Evolutionary conservation across 2,888 invertebrate genomes (phyloP).

Genomic region (Clitarchus hookeri): DNA sequence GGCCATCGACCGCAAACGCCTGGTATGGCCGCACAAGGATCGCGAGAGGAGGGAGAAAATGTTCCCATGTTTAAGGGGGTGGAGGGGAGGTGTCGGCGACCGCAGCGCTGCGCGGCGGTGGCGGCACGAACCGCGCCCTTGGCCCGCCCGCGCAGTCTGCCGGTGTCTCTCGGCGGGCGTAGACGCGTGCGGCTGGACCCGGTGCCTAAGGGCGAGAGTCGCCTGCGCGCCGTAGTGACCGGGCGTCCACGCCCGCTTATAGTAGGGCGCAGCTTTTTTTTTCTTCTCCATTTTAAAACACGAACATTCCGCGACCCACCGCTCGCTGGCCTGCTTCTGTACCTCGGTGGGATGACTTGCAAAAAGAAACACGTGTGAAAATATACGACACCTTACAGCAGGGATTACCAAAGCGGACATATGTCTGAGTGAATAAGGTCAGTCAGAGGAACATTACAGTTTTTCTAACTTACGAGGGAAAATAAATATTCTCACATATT

Average conservation of each 20-base stretch:
- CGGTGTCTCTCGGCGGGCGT: background rate
- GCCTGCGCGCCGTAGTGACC: background rate
- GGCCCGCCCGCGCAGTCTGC: background rate
- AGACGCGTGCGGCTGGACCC: background rate
- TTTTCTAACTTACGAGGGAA: too few species aligned
- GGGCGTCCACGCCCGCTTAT: too few species aligned
- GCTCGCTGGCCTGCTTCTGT: background rate
- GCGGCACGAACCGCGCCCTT: background rate
- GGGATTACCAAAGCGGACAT: background rate
- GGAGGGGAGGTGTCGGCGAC: constrained; percentile 1
- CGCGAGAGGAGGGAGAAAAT: background rate
- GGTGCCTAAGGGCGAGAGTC: background rate
- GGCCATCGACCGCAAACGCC: background rate
- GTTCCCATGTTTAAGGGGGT: background rate
- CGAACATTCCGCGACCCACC: background rate
- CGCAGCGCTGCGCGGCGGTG: background rate
- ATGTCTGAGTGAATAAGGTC: background rate
- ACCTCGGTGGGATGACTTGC: background rate
- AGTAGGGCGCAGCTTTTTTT: too few species aligned
- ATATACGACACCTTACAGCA: background rate
- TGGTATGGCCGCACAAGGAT: background rate
- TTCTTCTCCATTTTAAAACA: background rate
- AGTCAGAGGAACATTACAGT: background rate
- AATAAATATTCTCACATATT: too few species aligned
- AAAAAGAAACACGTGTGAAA: background rate